These are phyloP conservation scores for Tenualosa ilisha DNA, from an alignment of 2,797 vertebrate genomes.

Conservation along the genomic window DNA sequence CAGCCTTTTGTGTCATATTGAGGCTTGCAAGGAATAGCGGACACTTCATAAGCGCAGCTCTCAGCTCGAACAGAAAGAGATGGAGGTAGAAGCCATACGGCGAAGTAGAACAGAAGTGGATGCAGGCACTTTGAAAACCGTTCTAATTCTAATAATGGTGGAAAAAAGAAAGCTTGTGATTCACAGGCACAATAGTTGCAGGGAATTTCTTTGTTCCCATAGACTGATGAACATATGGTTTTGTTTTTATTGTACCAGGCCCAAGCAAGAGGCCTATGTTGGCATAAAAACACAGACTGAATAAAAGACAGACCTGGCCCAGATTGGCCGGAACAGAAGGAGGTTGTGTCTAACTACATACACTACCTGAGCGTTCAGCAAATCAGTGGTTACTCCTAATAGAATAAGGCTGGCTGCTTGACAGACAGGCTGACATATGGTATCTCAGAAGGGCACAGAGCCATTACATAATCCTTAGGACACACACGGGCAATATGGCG, in stretches of 20 bases:
- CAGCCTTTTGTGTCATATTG: slow-evolving; percentile 17
- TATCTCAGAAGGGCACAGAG: slow-evolving; percentile 36
- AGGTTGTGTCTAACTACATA: slow-evolving; percentile 33
- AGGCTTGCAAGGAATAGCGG: neutral
- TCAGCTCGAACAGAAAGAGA: neutral
- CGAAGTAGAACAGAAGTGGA: slow-evolving; percentile 15
- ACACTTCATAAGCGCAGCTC: neutral
- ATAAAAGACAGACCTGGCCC: slow-evolving; percentile 18
- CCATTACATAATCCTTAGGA: slow-evolving; percentile 51
- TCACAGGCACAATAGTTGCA: neutral
- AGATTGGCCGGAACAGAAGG: slow-evolving; percentile 40
- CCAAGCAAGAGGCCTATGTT: neutral
- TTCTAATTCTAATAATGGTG: slow-evolving; percentile 24
- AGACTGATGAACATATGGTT: slow-evolving; percentile 31
- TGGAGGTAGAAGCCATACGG: slow-evolving; percentile 19
- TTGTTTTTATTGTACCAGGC: slow-evolving; percentile 11
- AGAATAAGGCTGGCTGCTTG: slow-evolving; percentile 46
- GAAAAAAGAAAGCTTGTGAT: neutral
- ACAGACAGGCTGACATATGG: slow-evolving; percentile 54
- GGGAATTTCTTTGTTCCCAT: neutral
- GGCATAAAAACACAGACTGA: slow-evolving; percentile 11
- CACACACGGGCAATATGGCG: slow-evolving; percentile 53
- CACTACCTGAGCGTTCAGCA: slow-evolving; percentile 41
- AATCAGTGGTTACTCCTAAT: slow-evolving; percentile 37
- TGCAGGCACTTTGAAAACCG: slow-evolving; percentile 21